phyloP scores from a whole-genome alignment of 1,140 invertebrate genomes.

The Ceratosolen solmsi region DNA sequence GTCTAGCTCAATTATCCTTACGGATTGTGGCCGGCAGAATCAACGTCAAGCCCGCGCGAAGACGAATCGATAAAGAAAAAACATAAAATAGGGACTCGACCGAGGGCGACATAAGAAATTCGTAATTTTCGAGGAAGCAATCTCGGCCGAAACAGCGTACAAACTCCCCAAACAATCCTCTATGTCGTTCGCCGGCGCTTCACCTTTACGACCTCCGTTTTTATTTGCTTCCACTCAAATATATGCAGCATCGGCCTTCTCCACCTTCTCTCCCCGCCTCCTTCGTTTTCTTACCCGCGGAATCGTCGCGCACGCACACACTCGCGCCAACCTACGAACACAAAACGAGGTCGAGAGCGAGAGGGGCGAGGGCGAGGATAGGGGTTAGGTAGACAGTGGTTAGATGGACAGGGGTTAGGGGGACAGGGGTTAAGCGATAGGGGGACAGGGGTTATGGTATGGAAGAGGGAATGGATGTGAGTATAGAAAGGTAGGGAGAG shows the following conservation, averaged over 20 bases:
- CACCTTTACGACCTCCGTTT: slow-evolving; percentile 1
- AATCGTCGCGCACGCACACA: background rate
- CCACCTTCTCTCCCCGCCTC: background rate
- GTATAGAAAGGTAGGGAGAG: too few species aligned
- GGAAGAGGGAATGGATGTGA: too few species aligned
- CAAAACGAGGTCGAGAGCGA: too few species aligned
- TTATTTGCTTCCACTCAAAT: background rate
- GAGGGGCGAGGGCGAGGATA: too few species aligned
- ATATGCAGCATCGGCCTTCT: too few species aligned
- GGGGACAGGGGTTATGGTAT: background rate
- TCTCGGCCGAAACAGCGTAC: background rate
- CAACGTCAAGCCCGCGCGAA: background rate
- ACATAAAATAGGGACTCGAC: background rate
- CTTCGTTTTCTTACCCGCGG: background rate
- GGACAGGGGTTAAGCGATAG: background rate
- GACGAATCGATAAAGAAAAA: too few species aligned
- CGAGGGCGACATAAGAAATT: background rate
- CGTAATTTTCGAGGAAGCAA: background rate
- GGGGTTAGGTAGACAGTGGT: too few species aligned
- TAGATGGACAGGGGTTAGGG: background rate
- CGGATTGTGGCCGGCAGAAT: too few species aligned
- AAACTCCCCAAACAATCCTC: background rate
- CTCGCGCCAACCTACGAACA: too few species aligned
- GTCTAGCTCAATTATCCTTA: too few species aligned
- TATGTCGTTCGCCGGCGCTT: background rate